A percentile compares a stretch with the other conserved stretches of the same genome.
phyloP scores from a whole-genome alignment of 2,888 invertebrate species.

The Plebejus argus region DNA sequence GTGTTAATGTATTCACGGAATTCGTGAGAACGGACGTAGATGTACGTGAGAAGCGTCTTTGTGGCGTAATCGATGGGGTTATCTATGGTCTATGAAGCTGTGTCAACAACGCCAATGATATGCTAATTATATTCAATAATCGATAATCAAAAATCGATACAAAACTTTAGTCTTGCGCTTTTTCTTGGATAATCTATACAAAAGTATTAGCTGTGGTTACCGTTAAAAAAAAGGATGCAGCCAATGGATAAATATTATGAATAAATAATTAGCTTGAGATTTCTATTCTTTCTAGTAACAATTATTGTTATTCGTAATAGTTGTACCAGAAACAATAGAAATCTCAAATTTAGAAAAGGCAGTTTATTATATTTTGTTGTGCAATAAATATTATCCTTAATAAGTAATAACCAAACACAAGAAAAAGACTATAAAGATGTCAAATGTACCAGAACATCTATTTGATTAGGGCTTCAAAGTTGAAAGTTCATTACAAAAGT shows the following conservation, averaged over 20 bases:
- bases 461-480: conserved; percentile 29
- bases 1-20: conserved; percentile 69
- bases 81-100: conserved; percentile 69
- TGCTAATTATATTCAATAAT: conserved; percentile 57
- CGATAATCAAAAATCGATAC: conserved; percentile 39
- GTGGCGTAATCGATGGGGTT: conserved; percentile 70
- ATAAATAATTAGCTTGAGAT: no score
- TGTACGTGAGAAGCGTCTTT: conserved; percentile 63
- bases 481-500: conserved; percentile 47
- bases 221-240: not conserved
- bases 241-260: no score
- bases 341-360: no score
- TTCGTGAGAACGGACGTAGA: conserved; percentile 61
- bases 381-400: not conserved
- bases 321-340: no score
- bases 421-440: not conserved
- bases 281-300: no score
- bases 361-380: no score
- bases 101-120: conserved; percentile 72
- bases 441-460: conserved; percentile 21
- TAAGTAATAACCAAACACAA: not conserved
- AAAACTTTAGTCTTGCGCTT: not conserved
- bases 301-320: no score
- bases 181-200: not conserved
- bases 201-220: not conserved